These are phyloP conservation scores for Lasaia peninsularis DNA, from an alignment of 1,140 invertebrate species.

Conservation along the genomic window DNA sequence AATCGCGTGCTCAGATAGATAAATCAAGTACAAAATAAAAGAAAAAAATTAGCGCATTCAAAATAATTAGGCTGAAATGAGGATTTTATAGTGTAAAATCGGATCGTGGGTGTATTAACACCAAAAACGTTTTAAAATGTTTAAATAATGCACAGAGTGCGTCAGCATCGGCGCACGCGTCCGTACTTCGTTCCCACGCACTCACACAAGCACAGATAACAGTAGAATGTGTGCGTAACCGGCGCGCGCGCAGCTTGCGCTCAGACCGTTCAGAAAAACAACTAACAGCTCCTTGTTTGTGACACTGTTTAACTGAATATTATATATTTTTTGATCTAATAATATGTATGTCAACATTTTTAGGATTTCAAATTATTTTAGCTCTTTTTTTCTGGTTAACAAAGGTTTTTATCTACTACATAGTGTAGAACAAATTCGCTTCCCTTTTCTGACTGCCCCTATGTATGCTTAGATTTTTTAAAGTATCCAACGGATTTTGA, in stretches of 20 bases:
- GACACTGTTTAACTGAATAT: neutral
- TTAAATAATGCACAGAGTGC: conserved; percentile 65
- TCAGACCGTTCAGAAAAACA: conserved; percentile 43
- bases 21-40: too few species aligned
- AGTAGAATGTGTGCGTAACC: conserved; percentile 22
- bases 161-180: conserved; percentile 64
- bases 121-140: conserved; percentile 53
- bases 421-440: too few species aligned
- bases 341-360: too few species aligned
- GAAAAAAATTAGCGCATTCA: neutral
- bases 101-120: conserved; percentile 31
- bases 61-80: neutral
- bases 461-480: too few species aligned
- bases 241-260: conserved; percentile 35
- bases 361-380: neutral
- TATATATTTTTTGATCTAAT: neutral
- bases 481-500: too few species aligned
- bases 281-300: conserved; percentile 19
- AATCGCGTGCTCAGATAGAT: too few species aligned
- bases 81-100: conserved; percentile 11
- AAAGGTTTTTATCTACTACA: too few species aligned
- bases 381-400: too few species aligned
- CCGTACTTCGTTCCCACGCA: conserved; percentile 60
- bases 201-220: conserved; percentile 39
- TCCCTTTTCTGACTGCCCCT: too few species aligned